Conservation (phyloP, 2,113 vertebrate genomes). For the Cisticola juncidis region DNA sequence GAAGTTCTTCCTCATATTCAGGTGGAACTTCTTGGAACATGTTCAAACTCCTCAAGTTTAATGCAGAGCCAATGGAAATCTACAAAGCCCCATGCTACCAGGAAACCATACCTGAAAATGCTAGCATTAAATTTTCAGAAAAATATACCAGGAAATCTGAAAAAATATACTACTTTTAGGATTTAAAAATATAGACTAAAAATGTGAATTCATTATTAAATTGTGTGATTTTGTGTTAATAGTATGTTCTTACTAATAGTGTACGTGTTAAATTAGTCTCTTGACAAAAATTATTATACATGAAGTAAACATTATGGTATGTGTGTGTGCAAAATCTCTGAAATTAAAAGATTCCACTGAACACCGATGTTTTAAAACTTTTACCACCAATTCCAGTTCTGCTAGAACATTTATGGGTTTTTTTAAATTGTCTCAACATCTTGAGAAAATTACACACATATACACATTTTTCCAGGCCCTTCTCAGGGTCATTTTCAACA, state of each 20-base stretch:
- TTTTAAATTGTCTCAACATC: neutral
- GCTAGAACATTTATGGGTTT: neutral
- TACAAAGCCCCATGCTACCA: neutral
- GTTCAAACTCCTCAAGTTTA: neutral
- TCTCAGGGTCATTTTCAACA: neutral
- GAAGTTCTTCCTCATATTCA: neutral
- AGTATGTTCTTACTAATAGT: neutral
- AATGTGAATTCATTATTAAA: neutral
- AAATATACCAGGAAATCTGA: neutral
- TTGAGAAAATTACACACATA: neutral
- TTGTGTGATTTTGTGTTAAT: neutral
- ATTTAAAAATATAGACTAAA: neutral
- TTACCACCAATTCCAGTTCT: neutral
- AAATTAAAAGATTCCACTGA: neutral
- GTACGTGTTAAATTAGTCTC: neutral
- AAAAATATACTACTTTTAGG: neutral
- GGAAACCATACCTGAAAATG: neutral
- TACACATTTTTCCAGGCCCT: neutral
- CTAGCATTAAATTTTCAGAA: neutral
- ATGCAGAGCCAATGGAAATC: neutral
- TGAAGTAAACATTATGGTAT: neutral
- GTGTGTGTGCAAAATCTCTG: neutral
- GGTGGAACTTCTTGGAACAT: neutral
- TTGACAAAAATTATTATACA: neutral
- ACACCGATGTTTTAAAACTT: neutral